These are phyloP conservation scores for Microtus ochrogaster DNA, from an alignment of 2,113 vertebrate genomes.

Conservation along the genomic window DNA sequence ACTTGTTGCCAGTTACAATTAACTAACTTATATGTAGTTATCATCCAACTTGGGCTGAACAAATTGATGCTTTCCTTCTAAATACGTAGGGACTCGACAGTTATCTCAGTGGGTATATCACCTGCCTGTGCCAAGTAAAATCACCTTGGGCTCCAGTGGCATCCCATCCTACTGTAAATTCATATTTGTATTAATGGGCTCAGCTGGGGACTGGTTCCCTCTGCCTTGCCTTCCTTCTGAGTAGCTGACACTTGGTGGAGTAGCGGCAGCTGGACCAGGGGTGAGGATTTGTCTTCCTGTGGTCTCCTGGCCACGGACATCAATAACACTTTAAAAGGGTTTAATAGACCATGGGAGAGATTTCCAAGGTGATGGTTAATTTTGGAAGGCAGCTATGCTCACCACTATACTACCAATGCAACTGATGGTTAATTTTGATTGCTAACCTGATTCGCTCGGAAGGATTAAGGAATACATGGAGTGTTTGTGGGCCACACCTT, in stretches of 20 bases:
- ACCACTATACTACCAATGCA: conserved; percentile 90
- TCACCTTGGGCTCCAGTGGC: not conserved
- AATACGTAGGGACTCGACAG: no score
- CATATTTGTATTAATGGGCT: not conserved
- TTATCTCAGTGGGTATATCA: not conserved
- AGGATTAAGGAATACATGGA: not conserved
- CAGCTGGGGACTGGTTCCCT: not conserved
- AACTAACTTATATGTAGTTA: conserved; percentile 4
- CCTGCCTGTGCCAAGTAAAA: not conserved
- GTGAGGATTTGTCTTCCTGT: not conserved
- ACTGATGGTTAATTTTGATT: not conserved
- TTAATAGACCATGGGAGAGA: not conserved
- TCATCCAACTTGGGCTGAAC: not conserved
- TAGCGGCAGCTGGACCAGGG: accelerated
- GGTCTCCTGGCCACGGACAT: not conserved
- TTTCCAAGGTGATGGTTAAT: not conserved
- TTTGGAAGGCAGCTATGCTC: conserved; percentile 91
- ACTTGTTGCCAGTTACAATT: not conserved
- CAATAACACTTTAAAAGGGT: not conserved
- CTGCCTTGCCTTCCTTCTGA: not conserved
- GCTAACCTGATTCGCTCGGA: not conserved
- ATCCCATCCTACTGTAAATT: not conserved
- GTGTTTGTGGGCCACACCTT: not conserved
- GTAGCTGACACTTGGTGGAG: accelerated
- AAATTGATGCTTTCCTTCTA: not conserved